These are phyloP conservation scores for Brachionus sp. DNA, from an alignment of 1,140 invertebrate species.

Conservation along the genomic window DNA sequence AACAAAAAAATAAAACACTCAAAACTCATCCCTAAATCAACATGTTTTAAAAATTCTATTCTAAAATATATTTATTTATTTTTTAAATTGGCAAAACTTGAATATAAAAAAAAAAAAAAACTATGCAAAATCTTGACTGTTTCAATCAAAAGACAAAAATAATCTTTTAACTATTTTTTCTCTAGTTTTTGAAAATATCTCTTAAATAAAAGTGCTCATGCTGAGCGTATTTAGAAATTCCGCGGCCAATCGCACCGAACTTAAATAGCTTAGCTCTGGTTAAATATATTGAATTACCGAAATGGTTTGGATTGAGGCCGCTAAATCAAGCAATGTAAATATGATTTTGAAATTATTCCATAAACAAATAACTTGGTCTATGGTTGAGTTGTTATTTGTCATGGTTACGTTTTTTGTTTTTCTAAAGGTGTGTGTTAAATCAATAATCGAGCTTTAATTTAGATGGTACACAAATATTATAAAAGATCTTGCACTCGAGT, in stretches of 20 bases:
- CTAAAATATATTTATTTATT: conserved; percentile 1
- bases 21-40: conserved; percentile 14
- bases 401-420: conserved; percentile 13
- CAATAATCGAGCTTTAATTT: not conserved
- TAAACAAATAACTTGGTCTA: conserved; percentile 24
- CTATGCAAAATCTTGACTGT: not conserved
- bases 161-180: not conserved
- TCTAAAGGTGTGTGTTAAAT: not conserved
- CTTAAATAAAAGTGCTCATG: not conserved
- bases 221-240: not conserved
- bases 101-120: not conserved
- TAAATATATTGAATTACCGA: not conserved
- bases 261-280: not conserved
- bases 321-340: conserved; percentile 28
- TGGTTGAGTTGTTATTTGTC: conserved; percentile 15
- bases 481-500: not conserved
- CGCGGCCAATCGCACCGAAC: not conserved
- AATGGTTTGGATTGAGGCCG: conserved; percentile 2
- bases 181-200: not conserved
- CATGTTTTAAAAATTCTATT: not conserved
- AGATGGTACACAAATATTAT: conserved; percentile 1
- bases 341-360: conserved; percentile 28
- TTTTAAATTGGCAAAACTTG: not conserved
- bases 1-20: conserved; percentile 26
- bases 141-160: not conserved